phyloP scores from a whole-genome alignment of 2,113 vertebrate genomes.

The Dipodomys spectabilis region DNA sequence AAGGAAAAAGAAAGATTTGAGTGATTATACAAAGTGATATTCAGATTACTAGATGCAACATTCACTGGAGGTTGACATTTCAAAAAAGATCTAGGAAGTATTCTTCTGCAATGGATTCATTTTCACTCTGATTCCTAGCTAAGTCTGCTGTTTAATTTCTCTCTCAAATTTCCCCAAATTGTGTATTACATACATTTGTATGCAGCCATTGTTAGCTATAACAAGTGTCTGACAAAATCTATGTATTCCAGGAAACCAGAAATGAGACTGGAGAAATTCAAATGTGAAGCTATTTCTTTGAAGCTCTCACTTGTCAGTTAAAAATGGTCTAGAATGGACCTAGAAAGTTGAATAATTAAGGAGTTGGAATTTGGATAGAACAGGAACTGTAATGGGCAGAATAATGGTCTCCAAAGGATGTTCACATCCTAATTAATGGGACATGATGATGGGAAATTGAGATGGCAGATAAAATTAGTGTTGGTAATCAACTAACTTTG shows the following conservation, averaged over 20 bases:
- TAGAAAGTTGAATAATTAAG: not conserved
- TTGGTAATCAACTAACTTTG: not conserved
- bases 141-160: not conserved
- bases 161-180: not conserved
- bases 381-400: not conserved
- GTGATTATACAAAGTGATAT: slow-evolving; percentile 26
- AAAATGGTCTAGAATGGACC: not conserved
- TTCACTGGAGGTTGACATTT: not conserved
- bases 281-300: not conserved
- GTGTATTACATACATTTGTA: not conserved
- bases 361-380: not conserved
- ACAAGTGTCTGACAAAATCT: not conserved
- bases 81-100: not conserved
- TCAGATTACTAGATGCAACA: not conserved
- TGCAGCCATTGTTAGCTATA: not conserved
- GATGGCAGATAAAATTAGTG: not conserved
- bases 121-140: not conserved
- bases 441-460: slow-evolving; percentile 4
- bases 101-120: not conserved
- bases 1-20: not conserved
- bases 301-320: not conserved
- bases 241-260: not conserved
- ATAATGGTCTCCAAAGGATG: not conserved
- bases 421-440: not conserved
- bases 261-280: not conserved